Evolutionary conservation across 1,140 invertebrate genomes (phyloP), one percentile per base, ranked within the genome.

Genomic region (Sitophilus oryzae): DNA sequence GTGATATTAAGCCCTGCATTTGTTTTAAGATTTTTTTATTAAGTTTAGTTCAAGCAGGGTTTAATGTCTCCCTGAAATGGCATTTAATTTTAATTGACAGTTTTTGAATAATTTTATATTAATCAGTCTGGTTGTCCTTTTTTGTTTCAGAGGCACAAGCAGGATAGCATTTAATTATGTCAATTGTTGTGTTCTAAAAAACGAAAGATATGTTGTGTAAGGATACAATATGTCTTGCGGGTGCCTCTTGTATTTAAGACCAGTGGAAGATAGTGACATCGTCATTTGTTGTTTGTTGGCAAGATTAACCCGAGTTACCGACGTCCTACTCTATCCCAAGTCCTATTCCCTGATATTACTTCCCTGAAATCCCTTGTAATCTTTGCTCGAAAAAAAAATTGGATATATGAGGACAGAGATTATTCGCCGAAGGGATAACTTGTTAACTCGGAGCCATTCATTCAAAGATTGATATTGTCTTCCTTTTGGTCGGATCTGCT

Each of bases 141-240:
- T 79, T 69, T 57, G 77, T 85, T 84, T 84, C 82, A 85, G 83
- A 85, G 82, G 83, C 83, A 85, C 82, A 83, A 83, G 81, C 78
- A 74, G 77, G 77, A 80, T 77, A 69, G 66, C 67, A 60, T 56
- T 46, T 38, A 37, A 59, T 45, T 36, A 30, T 53, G 46, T 56
- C 44, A n/a, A 40, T 64, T 55, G 60, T 70, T 72, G 69, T 66
- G 68, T 69, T 69, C 66, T 68, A 61, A n/a, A n/a, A n/a, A 49
- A 19, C 36, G 61, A 61, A 70, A 66, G 45, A n/a, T n/a, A n/a
- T n/a, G n/a, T n/a, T n/a, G n/a, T n/a, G n/a, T n/a, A 42, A 56
- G 66, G 66, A 70, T 68, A 68, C 67, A 70, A 70, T 71, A 57
- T 65, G 61, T 70, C 68, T 71, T 72, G 70, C 68, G 63, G 49